A percentile compares a stretch with the other conserved stretches of the same genome.
These are phyloP conservation scores for Ictalurus furcatus DNA, from an alignment of 2,113 vertebrate genomes.

Conservation along the genomic window DNA sequence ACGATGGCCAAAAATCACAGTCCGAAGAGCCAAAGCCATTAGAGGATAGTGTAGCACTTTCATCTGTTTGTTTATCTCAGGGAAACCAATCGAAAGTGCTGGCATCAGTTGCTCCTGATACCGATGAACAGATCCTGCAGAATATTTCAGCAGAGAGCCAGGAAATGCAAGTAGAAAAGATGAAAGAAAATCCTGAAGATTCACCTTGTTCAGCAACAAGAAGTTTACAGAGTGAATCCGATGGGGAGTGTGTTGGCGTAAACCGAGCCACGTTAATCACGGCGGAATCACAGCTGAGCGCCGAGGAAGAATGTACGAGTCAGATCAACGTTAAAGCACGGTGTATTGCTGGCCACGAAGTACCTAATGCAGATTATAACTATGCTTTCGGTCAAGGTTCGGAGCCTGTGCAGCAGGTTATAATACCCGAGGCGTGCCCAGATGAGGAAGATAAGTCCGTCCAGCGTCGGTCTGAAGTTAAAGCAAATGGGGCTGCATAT, in stretches of 20 bases:
- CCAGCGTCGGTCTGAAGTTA: not conserved
- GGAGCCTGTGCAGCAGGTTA: not conserved
- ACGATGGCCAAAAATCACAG: not conserved
- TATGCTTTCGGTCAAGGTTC: not conserved
- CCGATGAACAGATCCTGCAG: not conserved
- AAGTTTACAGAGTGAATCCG: not conserved
- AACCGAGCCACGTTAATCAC: not conserved
- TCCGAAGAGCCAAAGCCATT: not conserved
- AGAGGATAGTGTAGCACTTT: not conserved
- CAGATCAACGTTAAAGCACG: not conserved
- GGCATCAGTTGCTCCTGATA: not conserved
- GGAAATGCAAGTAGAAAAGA: conserved; percentile 39
- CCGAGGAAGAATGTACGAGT: not conserved
- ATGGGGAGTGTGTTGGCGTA: not conserved
- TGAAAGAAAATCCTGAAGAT: not conserved
- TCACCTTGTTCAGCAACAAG: not conserved
- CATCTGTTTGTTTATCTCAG: not conserved
- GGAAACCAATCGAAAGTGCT: not conserved
- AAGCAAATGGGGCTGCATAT: not conserved
- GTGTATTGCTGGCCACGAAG: not conserved
- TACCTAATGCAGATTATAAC: not conserved
- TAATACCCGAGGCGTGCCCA: not conserved
- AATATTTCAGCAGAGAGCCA: conserved; percentile 10
- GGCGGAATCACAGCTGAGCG: not conserved
- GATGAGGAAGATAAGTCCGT: not conserved